Conservation (phyloP, 1,140 invertebrate species). For the Tetragnatha versicolor region DNA sequence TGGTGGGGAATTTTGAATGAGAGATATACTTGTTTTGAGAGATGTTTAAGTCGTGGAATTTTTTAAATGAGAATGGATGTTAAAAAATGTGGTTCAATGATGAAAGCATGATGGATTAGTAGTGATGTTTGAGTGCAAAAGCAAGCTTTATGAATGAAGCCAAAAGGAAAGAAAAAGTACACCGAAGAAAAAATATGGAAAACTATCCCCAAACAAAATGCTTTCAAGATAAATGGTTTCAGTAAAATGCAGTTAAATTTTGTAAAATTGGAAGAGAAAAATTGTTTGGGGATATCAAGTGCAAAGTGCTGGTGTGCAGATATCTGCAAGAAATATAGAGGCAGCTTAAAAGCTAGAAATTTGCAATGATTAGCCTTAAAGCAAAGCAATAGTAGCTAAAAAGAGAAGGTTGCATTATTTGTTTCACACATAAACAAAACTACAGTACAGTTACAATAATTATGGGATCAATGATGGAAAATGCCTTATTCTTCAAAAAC, state of each 20-base stretch:
- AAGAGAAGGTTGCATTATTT: slow-evolving; percentile 1
- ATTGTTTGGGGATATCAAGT: slow-evolving; percentile 48
- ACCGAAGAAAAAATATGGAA: slow-evolving; percentile 12
- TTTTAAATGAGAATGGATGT: too few relatives aligned
- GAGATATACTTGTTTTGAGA: too few relatives aligned
- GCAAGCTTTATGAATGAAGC: slow-evolving; percentile 37
- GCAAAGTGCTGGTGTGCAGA: slow-evolving; percentile 46
- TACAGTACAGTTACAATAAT: not conserved
- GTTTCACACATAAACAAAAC: not conserved
- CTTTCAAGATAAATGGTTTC: not conserved
- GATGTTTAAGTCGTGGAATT: too few relatives aligned
- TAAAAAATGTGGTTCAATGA: too few relatives aligned
- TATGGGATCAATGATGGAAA: not conserved
- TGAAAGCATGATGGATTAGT: too few relatives aligned
- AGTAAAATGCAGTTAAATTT: not conserved
- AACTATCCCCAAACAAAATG: slow-evolving; percentile 45
- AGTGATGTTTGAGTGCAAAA: slow-evolving; percentile 43
- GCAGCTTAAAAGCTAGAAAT: slow-evolving; percentile 30
- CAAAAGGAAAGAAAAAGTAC: too few relatives aligned
- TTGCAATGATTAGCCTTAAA: slow-evolving; percentile 43
- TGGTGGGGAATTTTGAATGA: too few relatives aligned
- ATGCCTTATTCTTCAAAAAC: not conserved
- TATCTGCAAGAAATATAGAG: slow-evolving; percentile 37
- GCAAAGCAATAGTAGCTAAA: slow-evolving; percentile 45
- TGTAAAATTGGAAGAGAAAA: not conserved